A percentile compares a stretch with the other conserved stretches of the same genome.
These are phyloP conservation scores for Eudemis profundana DNA, from an alignment of 2,888 invertebrate species.

Conservation along the genomic window DNA sequence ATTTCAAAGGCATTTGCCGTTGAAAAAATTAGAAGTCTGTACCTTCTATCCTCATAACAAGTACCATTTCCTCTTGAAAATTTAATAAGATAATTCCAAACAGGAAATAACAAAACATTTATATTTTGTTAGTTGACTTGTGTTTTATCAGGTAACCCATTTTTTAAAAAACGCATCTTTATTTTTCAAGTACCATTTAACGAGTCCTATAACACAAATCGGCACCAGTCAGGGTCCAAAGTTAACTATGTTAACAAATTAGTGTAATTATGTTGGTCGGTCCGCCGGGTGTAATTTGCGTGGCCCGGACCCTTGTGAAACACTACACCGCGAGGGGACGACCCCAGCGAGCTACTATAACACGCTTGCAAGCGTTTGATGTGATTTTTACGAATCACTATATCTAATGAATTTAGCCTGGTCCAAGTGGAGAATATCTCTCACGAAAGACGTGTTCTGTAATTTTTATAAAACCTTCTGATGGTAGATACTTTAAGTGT, in stretches of 20 bases:
- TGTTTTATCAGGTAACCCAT: too few species aligned
- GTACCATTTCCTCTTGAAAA: too few species aligned
- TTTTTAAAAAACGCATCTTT: neutral
- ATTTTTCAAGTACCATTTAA: neutral
- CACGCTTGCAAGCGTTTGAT: conserved; percentile 13
- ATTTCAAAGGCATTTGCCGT: too few species aligned
- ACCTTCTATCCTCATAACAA: too few species aligned
- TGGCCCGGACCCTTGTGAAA: conserved; percentile 65
- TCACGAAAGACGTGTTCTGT: too few species aligned
- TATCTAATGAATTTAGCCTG: neutral
- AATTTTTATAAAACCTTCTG: too few species aligned
- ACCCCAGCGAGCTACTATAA: conserved; percentile 26
- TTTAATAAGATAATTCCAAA: too few species aligned
- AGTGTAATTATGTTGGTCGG: conserved; percentile 71
- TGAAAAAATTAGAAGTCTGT: too few species aligned
- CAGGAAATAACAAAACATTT: too few species aligned
- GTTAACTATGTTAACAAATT: conserved; percentile 73
- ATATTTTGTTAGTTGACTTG: too few species aligned
- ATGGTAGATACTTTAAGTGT: too few species aligned
- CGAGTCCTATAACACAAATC: conserved; percentile 23
- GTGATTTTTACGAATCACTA: conserved; percentile 35
- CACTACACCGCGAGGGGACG: conserved; percentile 59
- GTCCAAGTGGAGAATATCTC: neutral
- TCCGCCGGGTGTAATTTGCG: conserved; percentile 72
- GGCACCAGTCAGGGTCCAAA: conserved; percentile 48